Percentiles rank a stretch among this genome's conserved stretches.
These are phyloP conservation scores for Oncorhynchus kisutch DNA, from an alignment of 2,113 vertebrate species.

Conservation along the genomic window DNA sequence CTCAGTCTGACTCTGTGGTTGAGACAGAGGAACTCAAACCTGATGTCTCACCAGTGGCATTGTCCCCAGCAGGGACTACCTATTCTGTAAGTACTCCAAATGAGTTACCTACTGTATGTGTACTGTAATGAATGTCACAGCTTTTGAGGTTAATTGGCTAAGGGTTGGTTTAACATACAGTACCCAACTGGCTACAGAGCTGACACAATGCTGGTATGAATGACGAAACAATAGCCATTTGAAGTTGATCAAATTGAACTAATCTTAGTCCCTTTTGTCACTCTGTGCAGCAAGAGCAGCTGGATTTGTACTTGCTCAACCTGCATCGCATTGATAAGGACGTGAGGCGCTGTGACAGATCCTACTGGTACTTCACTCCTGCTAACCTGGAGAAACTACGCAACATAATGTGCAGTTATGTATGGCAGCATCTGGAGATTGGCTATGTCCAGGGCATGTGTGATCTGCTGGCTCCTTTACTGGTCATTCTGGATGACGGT, in stretches of 20 bases:
- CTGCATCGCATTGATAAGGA: constrained; percentile 98
- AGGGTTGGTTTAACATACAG: too few relatives aligned
- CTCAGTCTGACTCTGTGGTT: constrained; percentile 73
- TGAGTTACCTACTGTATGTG: not conserved
- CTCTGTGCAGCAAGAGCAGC: constrained; percentile 82
- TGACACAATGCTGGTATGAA: too few relatives aligned
- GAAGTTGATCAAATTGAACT: too few relatives aligned
- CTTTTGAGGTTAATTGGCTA: too few relatives aligned
- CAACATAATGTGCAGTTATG: constrained; percentile 98
- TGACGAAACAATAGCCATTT: too few relatives aligned
- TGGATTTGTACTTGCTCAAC: constrained; percentile 95
- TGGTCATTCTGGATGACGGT: constrained; percentile 97
- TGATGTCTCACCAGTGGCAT: constrained; percentile 71
- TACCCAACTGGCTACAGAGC: too few relatives aligned
- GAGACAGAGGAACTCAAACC: constrained; percentile 66
- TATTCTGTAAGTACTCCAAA: constrained; percentile 82
- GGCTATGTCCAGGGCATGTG: constrained; percentile 99
- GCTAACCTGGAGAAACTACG: constrained; percentile 94
- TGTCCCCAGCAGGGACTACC: constrained; percentile 83
- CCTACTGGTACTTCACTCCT: constrained; percentile 94
- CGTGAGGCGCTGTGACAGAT: constrained; percentile 92
- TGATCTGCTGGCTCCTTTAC: constrained; percentile 91
- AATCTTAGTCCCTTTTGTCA: not conserved
- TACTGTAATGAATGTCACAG: too few relatives aligned
- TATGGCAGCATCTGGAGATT: constrained; percentile 95